phyloP scores from a whole-genome alignment of 1,140 invertebrate genomes.

The Melanaphis sacchari region DNA sequence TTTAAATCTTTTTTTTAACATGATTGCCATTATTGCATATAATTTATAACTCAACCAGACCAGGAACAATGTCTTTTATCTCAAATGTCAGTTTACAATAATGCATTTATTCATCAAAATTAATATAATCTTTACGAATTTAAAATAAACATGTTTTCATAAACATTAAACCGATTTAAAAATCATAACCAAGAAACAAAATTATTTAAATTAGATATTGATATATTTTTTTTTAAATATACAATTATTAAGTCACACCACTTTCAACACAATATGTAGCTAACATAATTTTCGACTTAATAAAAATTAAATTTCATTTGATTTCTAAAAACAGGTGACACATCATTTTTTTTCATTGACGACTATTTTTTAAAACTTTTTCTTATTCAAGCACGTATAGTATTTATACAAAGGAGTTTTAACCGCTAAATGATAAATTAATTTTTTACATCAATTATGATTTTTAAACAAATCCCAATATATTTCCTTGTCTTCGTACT shows the following conservation, averaged over 20 bases:
- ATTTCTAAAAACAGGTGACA: background rate
- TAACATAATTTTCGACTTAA: background rate
- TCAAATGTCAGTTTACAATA: background rate
- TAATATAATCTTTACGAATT: background rate
- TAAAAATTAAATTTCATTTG: background rate
- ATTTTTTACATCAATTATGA: too few relatives aligned
- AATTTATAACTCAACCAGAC: constrained; percentile 10
- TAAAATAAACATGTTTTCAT: constrained; percentile 8
- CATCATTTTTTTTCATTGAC: background rate
- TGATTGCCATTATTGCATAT: constrained; percentile 11
- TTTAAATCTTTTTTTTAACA: background rate
- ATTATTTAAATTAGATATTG: background rate
- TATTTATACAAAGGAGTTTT: too few relatives aligned
- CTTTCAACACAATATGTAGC: background rate
- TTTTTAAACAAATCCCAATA: too few relatives aligned
- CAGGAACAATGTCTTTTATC: background rate
- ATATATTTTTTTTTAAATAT: background rate
- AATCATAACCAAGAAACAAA: constrained; percentile 12
- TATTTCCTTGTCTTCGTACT: too few relatives aligned
- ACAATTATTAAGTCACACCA: background rate
- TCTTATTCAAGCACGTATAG: background rate
- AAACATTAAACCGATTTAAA: background rate
- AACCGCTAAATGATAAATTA: too few relatives aligned
- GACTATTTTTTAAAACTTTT: background rate
- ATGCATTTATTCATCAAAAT: constrained; percentile 30